Base-by-base conservation (phyloP, 2,888 invertebrate species). In the Phyllotreta striolata region DNA sequence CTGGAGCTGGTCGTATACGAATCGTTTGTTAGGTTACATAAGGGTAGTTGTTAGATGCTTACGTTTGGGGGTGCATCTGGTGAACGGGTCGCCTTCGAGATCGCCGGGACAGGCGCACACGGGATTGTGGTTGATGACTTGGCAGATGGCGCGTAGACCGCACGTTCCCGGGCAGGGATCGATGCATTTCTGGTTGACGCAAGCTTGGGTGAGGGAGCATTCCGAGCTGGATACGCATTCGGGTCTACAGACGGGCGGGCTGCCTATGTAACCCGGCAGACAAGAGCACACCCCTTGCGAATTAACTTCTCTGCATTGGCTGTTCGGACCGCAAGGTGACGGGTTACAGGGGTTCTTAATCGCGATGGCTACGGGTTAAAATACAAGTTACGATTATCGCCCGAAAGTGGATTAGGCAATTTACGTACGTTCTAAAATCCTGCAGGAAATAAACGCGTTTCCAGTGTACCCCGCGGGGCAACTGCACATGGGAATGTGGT, bases 231-330 rank as follows among this genome's bases (percentile, higher is more conserved):
- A 85, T 35, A 89, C 87, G 78, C 93, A 93, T 81, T 57, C 57
- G n/a, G 57, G 57, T 47, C 57, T 37, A 12, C 57, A 57, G 14
- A 37, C 44, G 8, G 57, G 57, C 12, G 57, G 57, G 3, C 46
- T 73, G 40, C 77, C 77, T 24, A 54, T 64, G 67, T 71, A 89
- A 63, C 86, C 87, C 76, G 84, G 81, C 61, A 85, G 82, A 77
- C 94, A 94, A 55, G 87, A 85, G 77, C 94, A 94, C 84, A 89
- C 88, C 7, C 91, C 89, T n/a, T 89, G 87, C 73, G 91, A 91
- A 74, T 91, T 91, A 7, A 89, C 85, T 6, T 91, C 91, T 57
- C 86, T 85, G 74, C 92, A 93, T 70, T 88, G 85, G 8, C 92
- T 91, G 79, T 88, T 92, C 3, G 91, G 88, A 40, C 93, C 93